A percentile compares a stretch with the other conserved stretches of the same genome.
Conservation (phyloP, 2,888 invertebrate genomes). For the Rhamnusium bicolor region DNA sequence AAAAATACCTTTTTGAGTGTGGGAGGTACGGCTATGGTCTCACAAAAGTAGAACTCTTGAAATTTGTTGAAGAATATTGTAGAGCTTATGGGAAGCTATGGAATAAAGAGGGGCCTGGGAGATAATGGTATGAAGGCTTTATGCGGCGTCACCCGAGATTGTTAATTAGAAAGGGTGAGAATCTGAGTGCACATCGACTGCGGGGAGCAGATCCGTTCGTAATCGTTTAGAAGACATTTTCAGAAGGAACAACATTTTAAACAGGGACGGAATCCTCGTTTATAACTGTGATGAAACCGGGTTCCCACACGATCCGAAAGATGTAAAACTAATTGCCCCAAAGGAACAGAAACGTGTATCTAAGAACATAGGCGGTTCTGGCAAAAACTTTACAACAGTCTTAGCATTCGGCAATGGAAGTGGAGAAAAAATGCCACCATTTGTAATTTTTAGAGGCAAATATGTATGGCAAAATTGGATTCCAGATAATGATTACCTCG, state of each 20-base stretch:
- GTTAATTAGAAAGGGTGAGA: background rate
- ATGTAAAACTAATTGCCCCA: no score
- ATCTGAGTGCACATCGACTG: background rate
- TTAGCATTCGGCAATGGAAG: no score
- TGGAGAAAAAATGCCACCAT: background rate
- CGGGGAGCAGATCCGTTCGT: background rate
- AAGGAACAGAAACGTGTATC: no score
- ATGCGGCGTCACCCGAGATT: background rate
- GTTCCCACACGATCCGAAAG: no score
- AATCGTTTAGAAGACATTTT: no score
- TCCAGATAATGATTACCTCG: constrained; percentile 33
- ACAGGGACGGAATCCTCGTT: no score
- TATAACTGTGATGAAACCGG: no score
- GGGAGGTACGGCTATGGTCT: background rate
- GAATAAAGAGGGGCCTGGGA: background rate
- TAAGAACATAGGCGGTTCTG: no score
- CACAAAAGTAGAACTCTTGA: background rate
- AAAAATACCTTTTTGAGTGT: background rate
- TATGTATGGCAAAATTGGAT: constrained; percentile 38
- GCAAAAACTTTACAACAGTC: no score
- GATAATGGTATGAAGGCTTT: background rate
- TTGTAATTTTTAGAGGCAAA: background rate
- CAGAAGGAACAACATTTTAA: background rate
- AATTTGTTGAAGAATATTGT: background rate
- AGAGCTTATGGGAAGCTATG: background rate